Base-by-base conservation (phyloP, 2,113 vertebrate species). In the Malurus alboscapulatus region DNA sequence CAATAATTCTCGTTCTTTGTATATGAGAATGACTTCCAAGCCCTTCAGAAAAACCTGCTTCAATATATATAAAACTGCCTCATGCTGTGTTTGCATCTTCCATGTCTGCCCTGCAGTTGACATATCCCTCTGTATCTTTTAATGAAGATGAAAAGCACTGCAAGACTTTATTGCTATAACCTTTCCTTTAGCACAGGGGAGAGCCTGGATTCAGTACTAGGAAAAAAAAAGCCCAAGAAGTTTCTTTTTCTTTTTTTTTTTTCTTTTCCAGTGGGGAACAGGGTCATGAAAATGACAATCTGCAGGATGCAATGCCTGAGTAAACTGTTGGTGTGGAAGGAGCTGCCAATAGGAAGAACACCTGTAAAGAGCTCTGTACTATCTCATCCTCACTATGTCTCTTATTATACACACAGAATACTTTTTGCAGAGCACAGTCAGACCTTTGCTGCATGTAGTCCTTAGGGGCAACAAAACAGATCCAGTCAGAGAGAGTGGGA, bases 291-390 rank as follows among this genome's bases (percentile, higher is more conserved):
- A 94, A 91, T 30, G 14, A 48, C 69, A 77, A 63, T 93, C 76
- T 80, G 26, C 76, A 90, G 81, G 57, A 94, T 69, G 65, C 34
- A 75, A 77, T 38, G 36, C 40, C 54, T 85, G 66, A 68, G 45
- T 91, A 87, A 88, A 83, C 21, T 67, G 61, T 32, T 86, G 3
- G 1, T 85, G 34, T 91, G 45, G 69, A 90, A 86, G 54, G 61
- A 90, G 63, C 40, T 90, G 72, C 54, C 79, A 71, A 58, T 11
- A 82, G 75, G 27, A 68, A 57, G 69, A 95, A 91, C 58, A 93
- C 80, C 78, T 88, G 55, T 82, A 95, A 84, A 34, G 50, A 48
- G 29, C 34, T 92, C 93, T 95, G 95, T 68, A 74, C 80, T 94
- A 26, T 94, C 27, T 95, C 87, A 85, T 57, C 51, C 80, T 84